A percentile compares a stretch with the other conserved stretches of the same genome.
These are phyloP conservation scores for Sminthurides aquaticus DNA, from an alignment of 2,888 invertebrate species.

Conservation along the genomic window DNA sequence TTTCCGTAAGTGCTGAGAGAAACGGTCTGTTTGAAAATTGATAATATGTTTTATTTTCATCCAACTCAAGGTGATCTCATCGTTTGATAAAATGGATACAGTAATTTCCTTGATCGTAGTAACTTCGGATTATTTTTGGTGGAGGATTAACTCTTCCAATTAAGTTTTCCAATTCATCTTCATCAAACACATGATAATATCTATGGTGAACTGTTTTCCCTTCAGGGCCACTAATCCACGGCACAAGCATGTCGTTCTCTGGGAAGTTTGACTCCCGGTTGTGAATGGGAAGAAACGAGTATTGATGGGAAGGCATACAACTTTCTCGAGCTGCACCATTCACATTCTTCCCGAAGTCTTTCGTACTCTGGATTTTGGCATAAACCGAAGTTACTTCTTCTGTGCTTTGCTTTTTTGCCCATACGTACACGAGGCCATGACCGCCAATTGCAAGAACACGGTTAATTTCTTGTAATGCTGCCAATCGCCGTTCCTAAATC, in stretches of 20 bases:
- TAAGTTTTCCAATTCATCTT: constrained; percentile 66
- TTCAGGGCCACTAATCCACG: constrained; percentile 63
- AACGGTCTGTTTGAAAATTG: no score
- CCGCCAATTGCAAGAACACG: constrained; percentile 68
- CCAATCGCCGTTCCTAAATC: constrained; percentile 60
- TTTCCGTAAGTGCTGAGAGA: no score
- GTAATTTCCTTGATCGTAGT: constrained; percentile 97
- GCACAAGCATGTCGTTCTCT: constrained; percentile 85
- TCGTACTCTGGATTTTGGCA: constrained; percentile 55
- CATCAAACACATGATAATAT: constrained; percentile 89
- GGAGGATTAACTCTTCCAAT: constrained; percentile 52
- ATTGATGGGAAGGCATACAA: constrained; percentile 16
- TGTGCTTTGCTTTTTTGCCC: constrained; percentile 77
- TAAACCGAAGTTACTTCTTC: constrained; percentile 58
- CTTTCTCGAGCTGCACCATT: constrained; percentile 2
- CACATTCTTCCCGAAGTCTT: constrained; percentile 1
- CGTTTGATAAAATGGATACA: constrained; percentile 69
- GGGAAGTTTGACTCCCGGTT: constrained; percentile 83
- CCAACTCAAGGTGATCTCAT: no score
- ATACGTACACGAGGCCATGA: constrained; percentile 79
- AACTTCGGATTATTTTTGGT: constrained; percentile 58
- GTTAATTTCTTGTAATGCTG: constrained; percentile 67
- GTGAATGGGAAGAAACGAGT: constrained; percentile 64
- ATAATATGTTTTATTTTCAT: no score
- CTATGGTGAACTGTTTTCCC: constrained; percentile 58